Evolutionary conservation across 92 coral and sea anemone species (phyloP).

Genomic region (Nematostella vectensis): DNA sequence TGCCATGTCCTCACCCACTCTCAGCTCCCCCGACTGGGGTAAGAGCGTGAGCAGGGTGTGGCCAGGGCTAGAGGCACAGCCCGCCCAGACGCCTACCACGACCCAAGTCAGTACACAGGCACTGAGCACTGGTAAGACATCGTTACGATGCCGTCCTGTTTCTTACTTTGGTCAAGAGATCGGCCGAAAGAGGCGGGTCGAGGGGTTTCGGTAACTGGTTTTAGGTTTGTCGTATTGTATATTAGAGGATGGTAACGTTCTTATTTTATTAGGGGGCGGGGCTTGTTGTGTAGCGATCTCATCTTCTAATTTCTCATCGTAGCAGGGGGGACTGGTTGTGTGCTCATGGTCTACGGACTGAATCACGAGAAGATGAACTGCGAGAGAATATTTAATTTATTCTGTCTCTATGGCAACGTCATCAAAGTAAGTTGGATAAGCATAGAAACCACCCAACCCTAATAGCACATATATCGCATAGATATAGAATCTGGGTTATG

Average conservation of each 20-base stretch:
- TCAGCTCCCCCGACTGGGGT: slow-evolving; percentile 29
- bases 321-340: slow-evolving; percentile 93
- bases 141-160: too few relatives aligned
- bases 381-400: slow-evolving; percentile 89
- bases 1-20: slow-evolving; percentile 13
- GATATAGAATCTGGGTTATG: too few relatives aligned
- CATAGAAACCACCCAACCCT: neutral
- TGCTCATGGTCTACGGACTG: slow-evolving; percentile 93
- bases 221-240: neutral
- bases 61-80: slow-evolving; percentile 13
- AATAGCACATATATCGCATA: too few relatives aligned
- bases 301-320: neutral
- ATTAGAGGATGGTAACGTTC: neutral
- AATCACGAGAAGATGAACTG: slow-evolving; percentile 97
- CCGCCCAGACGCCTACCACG: slow-evolving; percentile 12
- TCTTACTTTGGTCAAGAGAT: too few relatives aligned
- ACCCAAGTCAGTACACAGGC: slow-evolving; percentile 39
- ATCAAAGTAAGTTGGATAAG: slow-evolving; percentile 86
- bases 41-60: slow-evolving; percentile 26
- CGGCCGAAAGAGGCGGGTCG: neutral
- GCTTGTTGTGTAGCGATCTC: neutral
- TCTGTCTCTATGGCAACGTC: slow-evolving; percentile 98
- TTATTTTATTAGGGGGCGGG: neutral
- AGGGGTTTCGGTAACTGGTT: neutral
- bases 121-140: slow-evolving; percentile 49